phyloP scores from a whole-genome alignment of 1,140 invertebrate genomes.

The Drosophila triauraria region DNA sequence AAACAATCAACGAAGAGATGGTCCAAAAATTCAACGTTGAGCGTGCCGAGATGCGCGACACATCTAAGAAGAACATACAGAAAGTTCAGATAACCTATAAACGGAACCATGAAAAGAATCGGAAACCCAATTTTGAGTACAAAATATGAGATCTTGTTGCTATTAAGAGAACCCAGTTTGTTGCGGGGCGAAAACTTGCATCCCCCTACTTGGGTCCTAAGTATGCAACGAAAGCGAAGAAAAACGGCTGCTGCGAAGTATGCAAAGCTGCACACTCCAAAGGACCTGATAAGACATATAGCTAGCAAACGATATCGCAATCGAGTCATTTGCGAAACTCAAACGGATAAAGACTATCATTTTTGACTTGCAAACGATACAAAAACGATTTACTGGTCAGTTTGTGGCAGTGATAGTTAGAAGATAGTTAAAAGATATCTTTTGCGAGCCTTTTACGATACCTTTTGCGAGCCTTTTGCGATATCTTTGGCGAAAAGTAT shows the following conservation, averaged over 20 bases:
- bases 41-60: background rate
- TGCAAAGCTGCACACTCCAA: background rate
- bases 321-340: too few species aligned
- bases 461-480: too few species aligned
- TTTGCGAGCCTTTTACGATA: too few species aligned
- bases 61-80: background rate
- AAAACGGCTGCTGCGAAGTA: background rate
- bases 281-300: background rate
- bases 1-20: too few species aligned
- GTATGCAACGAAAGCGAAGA: background rate
- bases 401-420: too few species aligned
- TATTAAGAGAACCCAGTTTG: constrained; percentile 6
- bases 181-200: background rate
- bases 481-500: too few species aligned
- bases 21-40: background rate
- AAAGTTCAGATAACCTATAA: background rate
- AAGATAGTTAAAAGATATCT: too few species aligned
- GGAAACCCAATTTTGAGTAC: background rate
- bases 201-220: background rate
- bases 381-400: too few species aligned
- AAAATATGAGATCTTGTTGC: background rate
- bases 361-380: too few species aligned
- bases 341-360: too few species aligned
- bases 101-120: background rate
- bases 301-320: too few species aligned